Base-by-base conservation (phyloP, 2,888 invertebrate species). In the Acanthosoma haemorrhoidale region DNA sequence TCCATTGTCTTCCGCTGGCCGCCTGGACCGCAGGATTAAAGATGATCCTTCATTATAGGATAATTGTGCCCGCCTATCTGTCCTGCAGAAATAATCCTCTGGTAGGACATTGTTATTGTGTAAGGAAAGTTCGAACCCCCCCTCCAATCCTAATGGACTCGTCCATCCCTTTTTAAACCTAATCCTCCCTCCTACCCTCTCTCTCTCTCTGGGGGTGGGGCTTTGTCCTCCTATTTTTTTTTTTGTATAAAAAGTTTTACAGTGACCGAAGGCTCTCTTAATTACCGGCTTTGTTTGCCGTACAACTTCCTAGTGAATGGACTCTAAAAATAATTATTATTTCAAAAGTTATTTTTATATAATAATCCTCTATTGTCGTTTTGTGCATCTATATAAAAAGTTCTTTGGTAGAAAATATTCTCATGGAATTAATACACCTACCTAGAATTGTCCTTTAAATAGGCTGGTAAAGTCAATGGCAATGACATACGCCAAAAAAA, bases 101-200 rank as follows among this genome's bases (percentile, higher is more conserved):
- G n/a, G 51, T 25, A 51, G 51, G 51, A 51, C 51, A 51, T 51
- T 51, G 51, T 51, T 51, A 25, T 51, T 51, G 51, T 51, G 25
- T n/a, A 25, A 25, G 51, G 25, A 25, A 25, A 51, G 51, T 25
- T 25, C 4, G 13, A 25, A 13, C 51, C 51, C 25, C 16, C 41
- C 15, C 18, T 9, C 43, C 11, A 21, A 11, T 21, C 43, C 51
- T 51, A 51, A 51, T 51, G 51, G 51, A 51, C 25, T 51, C 51
- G 25, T 51, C n/a, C n/a, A n/a, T n/a, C 51, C 51, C 43, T 43
- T 43, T 43, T 43, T 51, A 51, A 51, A 25, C 51, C 51, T 51
- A 43, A 43, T 51, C 51, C 51, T n/a, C n/a, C n/a, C n/a, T 4
- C 25, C 6, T 25, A 11, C 43, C 41, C 18, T n/a, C n/a, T n/a